phyloP scores from a whole-genome alignment of 2,113 vertebrate species.

The Gasterosteus aculeatus region DNA sequence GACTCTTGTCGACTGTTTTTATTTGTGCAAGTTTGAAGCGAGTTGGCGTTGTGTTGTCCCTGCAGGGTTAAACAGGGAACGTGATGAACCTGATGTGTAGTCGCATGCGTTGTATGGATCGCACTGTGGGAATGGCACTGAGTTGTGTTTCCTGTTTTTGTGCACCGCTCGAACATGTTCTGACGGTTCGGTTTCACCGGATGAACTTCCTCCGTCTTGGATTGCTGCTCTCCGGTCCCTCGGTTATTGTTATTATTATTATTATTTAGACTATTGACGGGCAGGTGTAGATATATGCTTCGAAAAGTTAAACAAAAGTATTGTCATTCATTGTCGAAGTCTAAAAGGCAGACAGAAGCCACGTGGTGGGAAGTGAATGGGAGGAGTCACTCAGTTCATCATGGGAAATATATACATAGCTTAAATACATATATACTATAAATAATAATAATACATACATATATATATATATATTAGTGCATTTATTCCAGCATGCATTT shows the following conservation, averaged over 20 bases:
- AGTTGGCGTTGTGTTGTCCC: too few relatives aligned
- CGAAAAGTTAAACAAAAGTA: too few relatives aligned
- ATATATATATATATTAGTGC: background rate
- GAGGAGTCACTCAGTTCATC: slow-evolving; percentile 7
- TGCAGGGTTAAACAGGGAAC: too few relatives aligned
- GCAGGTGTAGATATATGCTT: background rate
- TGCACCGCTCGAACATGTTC: background rate
- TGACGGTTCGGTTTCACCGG: background rate
- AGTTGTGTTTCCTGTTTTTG: slow-evolving; percentile 28
- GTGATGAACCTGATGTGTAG: too few relatives aligned
- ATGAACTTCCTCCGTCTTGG: background rate
- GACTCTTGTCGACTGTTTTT: too few relatives aligned
- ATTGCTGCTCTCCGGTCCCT: background rate
- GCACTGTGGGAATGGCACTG: background rate
- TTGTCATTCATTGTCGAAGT: background rate
- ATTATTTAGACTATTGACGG: background rate
- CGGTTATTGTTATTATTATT: background rate
- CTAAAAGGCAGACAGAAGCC: background rate
- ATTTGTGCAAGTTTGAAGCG: too few relatives aligned
- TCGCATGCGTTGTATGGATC: background rate
- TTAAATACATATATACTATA: background rate
- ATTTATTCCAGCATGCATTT: background rate
- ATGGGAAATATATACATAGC: background rate
- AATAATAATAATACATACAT: background rate
- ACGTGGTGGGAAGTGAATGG: background rate